phyloP scores from a whole-genome alignment of 1,140 invertebrate species.

The Drosophila subobscura region DNA sequence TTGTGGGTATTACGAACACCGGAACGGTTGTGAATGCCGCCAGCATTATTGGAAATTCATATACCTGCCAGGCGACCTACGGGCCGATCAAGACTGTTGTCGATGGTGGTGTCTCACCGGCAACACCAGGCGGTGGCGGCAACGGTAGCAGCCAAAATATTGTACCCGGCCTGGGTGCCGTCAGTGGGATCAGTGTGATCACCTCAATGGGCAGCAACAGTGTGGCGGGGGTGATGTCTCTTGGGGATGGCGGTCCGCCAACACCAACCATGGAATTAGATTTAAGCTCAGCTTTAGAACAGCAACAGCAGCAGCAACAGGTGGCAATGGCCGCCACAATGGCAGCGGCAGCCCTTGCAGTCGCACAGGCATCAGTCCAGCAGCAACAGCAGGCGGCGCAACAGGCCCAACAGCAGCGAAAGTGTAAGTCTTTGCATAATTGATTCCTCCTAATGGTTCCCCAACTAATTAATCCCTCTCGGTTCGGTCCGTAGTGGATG shows the following conservation, averaged over 20 bases:
- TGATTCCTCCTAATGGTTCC: background rate
- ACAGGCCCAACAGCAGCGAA: conserved; percentile 79
- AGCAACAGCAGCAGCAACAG: conserved; percentile 66
- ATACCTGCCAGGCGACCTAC: conserved; percentile 73
- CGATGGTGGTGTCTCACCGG: conserved; percentile 49
- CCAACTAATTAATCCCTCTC: background rate
- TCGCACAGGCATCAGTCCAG: conserved; percentile 31
- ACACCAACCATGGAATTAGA: conserved; percentile 85
- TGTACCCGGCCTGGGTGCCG: conserved; percentile 62
- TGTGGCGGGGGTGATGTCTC: conserved; percentile 34
- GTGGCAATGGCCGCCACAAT: conserved; percentile 40
- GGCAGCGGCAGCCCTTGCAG: conserved; percentile 47
- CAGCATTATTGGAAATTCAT: conserved; percentile 44
- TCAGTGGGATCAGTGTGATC: conserved; percentile 75
- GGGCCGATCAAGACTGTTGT: conserved; percentile 55
- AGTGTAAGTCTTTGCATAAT: conserved; percentile 76
- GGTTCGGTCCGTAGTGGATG: conserved; percentile 59
- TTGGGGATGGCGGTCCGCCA: conserved; percentile 84
- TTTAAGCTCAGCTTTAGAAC: conserved; percentile 81
- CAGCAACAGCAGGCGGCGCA: conserved; percentile 53
- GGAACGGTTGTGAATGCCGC: conserved; percentile 28
- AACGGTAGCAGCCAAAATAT: conserved; percentile 37
- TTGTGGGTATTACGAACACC: conserved; percentile 72
- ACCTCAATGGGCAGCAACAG: conserved; percentile 78
- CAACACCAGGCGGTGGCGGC: conserved; percentile 26